phyloP scores from a whole-genome alignment of 1,140 invertebrate species.

The Leptinotarsa texana region DNA sequence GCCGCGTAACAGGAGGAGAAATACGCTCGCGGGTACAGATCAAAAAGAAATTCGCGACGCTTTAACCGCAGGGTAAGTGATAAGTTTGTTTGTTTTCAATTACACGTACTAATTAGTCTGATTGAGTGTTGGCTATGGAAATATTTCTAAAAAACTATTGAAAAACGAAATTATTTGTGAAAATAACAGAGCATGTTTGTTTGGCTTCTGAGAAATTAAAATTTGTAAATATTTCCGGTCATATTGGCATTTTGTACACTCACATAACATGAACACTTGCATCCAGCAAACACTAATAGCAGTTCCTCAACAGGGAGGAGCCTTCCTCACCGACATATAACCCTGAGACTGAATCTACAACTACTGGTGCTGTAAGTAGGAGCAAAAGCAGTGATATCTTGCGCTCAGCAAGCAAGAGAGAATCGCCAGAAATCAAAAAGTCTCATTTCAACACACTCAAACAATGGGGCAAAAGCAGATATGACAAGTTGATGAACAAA shows the following conservation, averaged over 20 bases:
- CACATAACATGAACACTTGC: constrained; percentile 28
- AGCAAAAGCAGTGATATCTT: constrained; percentile 71
- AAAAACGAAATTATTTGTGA: constrained; percentile 6
- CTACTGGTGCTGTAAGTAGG: constrained; percentile 48
- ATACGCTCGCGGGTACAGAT: constrained; percentile 87
- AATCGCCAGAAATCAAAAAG: constrained; percentile 65
- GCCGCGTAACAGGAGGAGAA: constrained; percentile 78
- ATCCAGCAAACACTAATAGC: constrained; percentile 25
- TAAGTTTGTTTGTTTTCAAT: constrained; percentile 22
- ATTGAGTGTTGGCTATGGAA: constrained; percentile 23
- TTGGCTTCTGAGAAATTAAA: constrained; percentile 22
- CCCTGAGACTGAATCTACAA: constrained; percentile 33
- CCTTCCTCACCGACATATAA: constrained; percentile 40
- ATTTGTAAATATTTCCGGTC: constrained; percentile 28
- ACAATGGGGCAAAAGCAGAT: constrained; percentile 78
- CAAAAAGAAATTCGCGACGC: constrained; percentile 83
- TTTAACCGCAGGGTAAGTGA: constrained; percentile 70
- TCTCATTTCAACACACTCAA: constrained; percentile 81
- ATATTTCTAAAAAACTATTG: constrained; percentile 11
- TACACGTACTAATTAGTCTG: constrained; percentile 12
- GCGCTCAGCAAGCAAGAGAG: constrained; percentile 59
- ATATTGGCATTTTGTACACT: constrained; percentile 23
- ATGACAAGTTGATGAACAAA: constrained; percentile 72
- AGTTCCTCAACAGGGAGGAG: constrained; percentile 47
- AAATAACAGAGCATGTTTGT: constrained; percentile 28